Evolutionary conservation across 2,888 invertebrate species (phyloP).

Genomic region (Agapostemon virescens): DNA sequence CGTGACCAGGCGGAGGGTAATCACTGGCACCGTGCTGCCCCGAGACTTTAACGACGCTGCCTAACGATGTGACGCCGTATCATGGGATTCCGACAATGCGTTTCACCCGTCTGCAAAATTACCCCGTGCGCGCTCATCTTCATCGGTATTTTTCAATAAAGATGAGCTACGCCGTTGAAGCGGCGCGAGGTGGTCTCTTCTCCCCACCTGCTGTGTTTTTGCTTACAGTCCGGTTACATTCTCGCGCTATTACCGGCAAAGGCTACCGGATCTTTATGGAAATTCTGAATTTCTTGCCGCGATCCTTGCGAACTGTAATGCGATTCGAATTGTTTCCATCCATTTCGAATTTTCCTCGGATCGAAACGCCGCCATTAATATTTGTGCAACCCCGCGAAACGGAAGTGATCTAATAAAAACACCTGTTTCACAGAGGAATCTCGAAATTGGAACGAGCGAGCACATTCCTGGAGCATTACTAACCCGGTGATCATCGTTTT

Average conservation of each 20-base stretch:
- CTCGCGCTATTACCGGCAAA: not conserved
- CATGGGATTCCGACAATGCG: conserved; percentile 56
- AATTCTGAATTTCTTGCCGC: not conserved
- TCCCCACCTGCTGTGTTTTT: not conserved
- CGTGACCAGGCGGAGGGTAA: conserved; percentile 65
- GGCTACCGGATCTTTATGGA: not conserved
- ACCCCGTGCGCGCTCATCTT: conserved; percentile 27
- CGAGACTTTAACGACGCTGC: conserved; percentile 62
- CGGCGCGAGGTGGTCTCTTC: not conserved
- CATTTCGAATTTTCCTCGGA: not conserved
- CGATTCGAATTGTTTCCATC: conserved; percentile 1
- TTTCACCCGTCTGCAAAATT: conserved; percentile 15
- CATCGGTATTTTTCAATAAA: conserved; percentile 40
- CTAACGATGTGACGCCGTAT: conserved; percentile 62
- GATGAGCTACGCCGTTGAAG: conserved; percentile 5
- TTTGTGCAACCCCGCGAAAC: not conserved
- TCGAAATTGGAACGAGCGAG: not conserved
- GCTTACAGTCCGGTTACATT: not conserved
- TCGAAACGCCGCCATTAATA: not conserved
- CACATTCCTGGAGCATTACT: no score
- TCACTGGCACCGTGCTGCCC: conserved; percentile 58
- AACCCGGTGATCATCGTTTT: no score
- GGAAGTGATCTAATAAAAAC: not conserved
- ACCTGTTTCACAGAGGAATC: no score
- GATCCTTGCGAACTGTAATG: not conserved